These are phyloP conservation scores for Tenthredo distinguenda DNA, from an alignment of 2,888 invertebrate genomes.

Conservation along the genomic window DNA sequence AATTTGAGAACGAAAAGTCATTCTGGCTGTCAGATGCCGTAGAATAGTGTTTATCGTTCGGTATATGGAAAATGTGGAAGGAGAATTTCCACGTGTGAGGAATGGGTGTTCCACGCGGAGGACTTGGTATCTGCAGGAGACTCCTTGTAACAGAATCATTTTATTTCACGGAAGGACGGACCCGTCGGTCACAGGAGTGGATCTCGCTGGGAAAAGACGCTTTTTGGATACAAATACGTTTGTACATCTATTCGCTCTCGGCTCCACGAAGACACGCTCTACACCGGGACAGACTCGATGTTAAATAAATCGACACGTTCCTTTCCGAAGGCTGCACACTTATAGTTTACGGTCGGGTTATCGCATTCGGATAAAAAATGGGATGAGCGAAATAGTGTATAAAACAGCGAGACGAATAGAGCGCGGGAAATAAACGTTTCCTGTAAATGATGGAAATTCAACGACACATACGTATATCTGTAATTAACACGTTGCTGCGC, in stretches of 20 bases:
- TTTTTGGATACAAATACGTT: slow-evolving; percentile 57
- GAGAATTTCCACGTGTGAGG: not conserved
- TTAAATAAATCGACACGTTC: slow-evolving; percentile 38
- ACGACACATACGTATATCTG: not conserved
- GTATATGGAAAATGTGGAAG: not conserved
- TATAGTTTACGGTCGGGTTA: slow-evolving; percentile 28
- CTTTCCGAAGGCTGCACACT: not conserved
- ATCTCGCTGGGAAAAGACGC: slow-evolving; percentile 58
- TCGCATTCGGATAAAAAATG: slow-evolving; percentile 8
- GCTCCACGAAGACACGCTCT: not conserved
- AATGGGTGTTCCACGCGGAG: not conserved
- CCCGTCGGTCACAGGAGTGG: slow-evolving; percentile 71
- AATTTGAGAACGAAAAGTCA: not conserved
- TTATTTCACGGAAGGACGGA: slow-evolving; percentile 72
- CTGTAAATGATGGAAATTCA: not conserved
- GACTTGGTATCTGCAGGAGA: not conserved
- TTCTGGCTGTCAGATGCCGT: not conserved
- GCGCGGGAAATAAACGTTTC: not conserved
- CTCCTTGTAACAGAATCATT: slow-evolving; percentile 71
- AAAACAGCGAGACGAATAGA: not conserved
- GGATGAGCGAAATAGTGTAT: not conserved
- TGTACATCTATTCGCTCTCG: slow-evolving; percentile 50
- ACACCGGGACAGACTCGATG: slow-evolving; percentile 12
- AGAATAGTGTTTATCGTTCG: not conserved
- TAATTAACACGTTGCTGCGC: not conserved